phyloP scores from a whole-genome alignment of 2,113 vertebrate genomes.

The Glaucomys volans region DNA sequence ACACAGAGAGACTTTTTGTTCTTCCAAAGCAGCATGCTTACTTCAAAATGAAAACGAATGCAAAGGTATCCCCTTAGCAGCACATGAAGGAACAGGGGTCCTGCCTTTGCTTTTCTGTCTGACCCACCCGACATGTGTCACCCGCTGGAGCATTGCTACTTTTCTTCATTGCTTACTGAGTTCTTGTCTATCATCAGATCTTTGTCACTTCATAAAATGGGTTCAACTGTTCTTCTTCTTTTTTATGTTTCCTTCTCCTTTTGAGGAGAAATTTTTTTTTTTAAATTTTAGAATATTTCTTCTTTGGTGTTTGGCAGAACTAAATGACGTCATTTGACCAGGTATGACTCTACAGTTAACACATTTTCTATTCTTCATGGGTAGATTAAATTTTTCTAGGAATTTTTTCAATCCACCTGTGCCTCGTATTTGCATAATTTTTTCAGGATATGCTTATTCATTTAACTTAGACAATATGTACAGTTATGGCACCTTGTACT shows the following conservation, averaged over 20 bases:
- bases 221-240: background rate
- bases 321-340: background rate
- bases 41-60: constrained; percentile 18
- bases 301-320: background rate
- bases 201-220: background rate
- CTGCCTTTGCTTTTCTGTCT: background rate
- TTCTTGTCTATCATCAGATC: background rate
- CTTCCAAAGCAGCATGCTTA: background rate
- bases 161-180: background rate
- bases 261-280: background rate
- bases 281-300: background rate
- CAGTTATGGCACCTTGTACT: background rate
- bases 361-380: background rate
- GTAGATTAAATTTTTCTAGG: background rate
- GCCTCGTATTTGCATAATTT: background rate
- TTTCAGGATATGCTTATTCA: background rate
- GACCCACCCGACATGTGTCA: background rate
- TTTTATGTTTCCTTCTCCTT: background rate
- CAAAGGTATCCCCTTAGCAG: background rate
- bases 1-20: background rate
- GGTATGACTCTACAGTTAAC: background rate
- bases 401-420: background rate
- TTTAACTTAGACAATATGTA: background rate
- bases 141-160: background rate
- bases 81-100: background rate